phyloP scores from a whole-genome alignment of 2,113 vertebrate species.

The Donacobius atricapilla region DNA sequence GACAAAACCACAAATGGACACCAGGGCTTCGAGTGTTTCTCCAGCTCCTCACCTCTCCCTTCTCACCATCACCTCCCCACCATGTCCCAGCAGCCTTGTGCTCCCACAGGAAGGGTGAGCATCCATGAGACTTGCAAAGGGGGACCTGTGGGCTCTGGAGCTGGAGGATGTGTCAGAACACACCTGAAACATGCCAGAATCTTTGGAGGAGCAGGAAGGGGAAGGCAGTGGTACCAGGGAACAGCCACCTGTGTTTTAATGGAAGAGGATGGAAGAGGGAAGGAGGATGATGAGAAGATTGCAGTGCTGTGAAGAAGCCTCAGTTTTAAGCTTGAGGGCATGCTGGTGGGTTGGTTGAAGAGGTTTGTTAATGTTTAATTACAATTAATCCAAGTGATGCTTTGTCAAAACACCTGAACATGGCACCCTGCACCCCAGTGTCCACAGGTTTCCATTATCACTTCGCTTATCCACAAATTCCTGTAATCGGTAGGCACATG shows the following conservation, averaged over 20 bases:
- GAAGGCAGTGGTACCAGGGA: neutral
- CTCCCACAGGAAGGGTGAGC: neutral
- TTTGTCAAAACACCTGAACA: slow-evolving; percentile 44
- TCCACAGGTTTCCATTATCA: neutral
- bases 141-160: neutral
- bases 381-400: neutral
- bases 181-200: neutral
- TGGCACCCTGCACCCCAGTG: neutral
- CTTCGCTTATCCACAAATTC: neutral
- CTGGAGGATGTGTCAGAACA: neutral
- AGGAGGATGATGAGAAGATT: neutral
- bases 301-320: fast-evolving
- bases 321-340: neutral
- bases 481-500: slow-evolving; percentile 10
- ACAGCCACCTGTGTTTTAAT: neutral
- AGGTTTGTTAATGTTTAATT: slow-evolving; percentile 1
- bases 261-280: neutral
- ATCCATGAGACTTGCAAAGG: fast-evolving
- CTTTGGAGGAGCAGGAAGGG: neutral
- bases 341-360: neutral
- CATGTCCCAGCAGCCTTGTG: fast-evolving
- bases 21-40: fast-evolving
- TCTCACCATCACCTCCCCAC: neutral
- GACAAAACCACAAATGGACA: fast-evolving
- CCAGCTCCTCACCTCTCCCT: neutral